phyloP scores from a whole-genome alignment of 2,888 invertebrate species.

The Abrostola triplasia region DNA sequence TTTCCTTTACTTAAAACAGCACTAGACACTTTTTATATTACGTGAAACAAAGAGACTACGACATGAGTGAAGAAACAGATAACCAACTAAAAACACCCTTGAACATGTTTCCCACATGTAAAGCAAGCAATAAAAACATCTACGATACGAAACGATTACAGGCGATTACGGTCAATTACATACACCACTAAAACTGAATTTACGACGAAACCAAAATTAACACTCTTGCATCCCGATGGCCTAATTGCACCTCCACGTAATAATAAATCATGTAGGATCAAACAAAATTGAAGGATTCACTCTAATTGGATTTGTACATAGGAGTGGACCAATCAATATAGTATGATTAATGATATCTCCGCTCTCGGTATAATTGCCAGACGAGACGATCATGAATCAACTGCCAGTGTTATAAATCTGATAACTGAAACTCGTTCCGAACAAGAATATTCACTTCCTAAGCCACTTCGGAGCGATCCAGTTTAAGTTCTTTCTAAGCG shows the following conservation, averaged over 20 bases:
- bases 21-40: neutral
- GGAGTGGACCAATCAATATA: constrained; percentile 83
- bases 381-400: constrained; percentile 84
- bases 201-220: constrained; percentile 83
- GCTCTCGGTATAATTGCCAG: constrained; percentile 84
- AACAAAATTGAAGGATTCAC: constrained; percentile 82
- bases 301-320: constrained; percentile 86
- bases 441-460: constrained; percentile 68
- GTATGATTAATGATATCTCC: constrained; percentile 85
- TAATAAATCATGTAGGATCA: constrained; percentile 82
- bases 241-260: constrained; percentile 74
- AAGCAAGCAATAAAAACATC: constrained; percentile 68
- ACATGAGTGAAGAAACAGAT: constrained; percentile 17
- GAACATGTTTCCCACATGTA: constrained; percentile 68
- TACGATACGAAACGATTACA: constrained; percentile 69
- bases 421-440: constrained; percentile 79
- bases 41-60: constrained; percentile 9
- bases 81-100: constrained; percentile 47
- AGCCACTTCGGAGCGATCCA: constrained; percentile 57
- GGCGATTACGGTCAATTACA: constrained; percentile 77
- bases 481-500: constrained; percentile 53
- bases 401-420: constrained; percentile 82
- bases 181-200: constrained; percentile 76
- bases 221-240: constrained; percentile 72
- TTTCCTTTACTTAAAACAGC: neutral